Percentiles rank a stretch among this genome's conserved stretches.
Conservation (phyloP, 2,797 vertebrate species). For the Pantherophis vulpinus region DNA sequence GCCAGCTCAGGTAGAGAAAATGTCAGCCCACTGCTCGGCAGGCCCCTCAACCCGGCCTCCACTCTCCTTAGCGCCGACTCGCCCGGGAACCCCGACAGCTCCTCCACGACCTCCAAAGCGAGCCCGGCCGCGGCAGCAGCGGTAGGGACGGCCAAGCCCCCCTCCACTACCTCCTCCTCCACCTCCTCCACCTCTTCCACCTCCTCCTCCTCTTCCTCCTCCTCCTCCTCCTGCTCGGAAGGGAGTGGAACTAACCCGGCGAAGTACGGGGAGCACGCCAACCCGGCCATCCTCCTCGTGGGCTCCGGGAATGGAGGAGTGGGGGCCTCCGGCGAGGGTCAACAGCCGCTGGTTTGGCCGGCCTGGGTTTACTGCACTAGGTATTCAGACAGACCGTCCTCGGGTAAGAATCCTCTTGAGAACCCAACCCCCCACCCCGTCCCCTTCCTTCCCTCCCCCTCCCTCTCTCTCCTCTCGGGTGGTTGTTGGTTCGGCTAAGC, state of each 20-base stretch:
- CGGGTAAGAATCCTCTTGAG: constrained; percentile 82
- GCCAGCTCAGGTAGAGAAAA: constrained; percentile 84
- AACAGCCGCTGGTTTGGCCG: constrained; percentile 89
- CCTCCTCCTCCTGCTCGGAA: constrained; percentile 56
- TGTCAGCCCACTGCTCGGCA: constrained; percentile 79
- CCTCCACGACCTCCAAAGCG: constrained; percentile 62
- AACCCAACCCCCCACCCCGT: background rate
- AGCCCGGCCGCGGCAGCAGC: constrained; percentile 56
- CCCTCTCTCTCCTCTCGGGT: no score
- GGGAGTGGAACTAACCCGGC: constrained; percentile 76
- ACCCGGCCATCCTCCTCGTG: constrained; percentile 81
- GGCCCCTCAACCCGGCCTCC: constrained; percentile 73
- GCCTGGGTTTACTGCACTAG: constrained; percentile 98
- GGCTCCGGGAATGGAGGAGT: constrained; percentile 81
- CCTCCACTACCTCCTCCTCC: constrained; percentile 59
- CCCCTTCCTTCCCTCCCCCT: no score
- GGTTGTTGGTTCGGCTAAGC: background rate
- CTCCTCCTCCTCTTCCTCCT: constrained; percentile 60
- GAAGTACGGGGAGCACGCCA: constrained; percentile 83
- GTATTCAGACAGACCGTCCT: constrained; percentile 96
- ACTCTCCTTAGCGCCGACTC: constrained; percentile 85
- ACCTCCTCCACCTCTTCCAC: constrained; percentile 69
- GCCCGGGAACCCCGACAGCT: constrained; percentile 85
- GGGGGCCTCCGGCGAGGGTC: constrained; percentile 76
- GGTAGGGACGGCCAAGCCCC: constrained; percentile 60